Evolutionary conservation across 1,140 invertebrate species (phyloP).

Genomic region (Orchestia grillus): DNA sequence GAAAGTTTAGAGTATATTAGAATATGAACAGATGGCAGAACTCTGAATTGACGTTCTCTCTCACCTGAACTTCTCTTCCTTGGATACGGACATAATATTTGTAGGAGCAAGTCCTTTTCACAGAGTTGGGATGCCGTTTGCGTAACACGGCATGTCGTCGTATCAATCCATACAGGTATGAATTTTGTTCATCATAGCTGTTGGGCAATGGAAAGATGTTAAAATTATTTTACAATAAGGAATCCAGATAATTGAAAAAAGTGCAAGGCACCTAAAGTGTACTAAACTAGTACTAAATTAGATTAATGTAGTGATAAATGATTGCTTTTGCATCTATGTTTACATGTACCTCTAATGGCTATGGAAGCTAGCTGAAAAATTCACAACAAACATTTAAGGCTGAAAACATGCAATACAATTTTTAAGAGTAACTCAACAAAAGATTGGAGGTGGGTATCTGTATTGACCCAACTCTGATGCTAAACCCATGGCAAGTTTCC

Average conservation of each 20-base stretch:
- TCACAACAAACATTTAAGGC: background rate
- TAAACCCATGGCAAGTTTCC: too few species aligned
- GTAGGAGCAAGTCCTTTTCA: slow-evolving; percentile 75
- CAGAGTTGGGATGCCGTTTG: slow-evolving; percentile 74
- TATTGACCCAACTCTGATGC: too few species aligned
- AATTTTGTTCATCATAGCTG: slow-evolving; percentile 75
- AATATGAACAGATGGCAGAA: too few species aligned
- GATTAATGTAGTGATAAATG: too few species aligned
- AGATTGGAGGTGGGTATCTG: too few species aligned
- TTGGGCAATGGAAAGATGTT: background rate
- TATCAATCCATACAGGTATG: slow-evolving; percentile 76
- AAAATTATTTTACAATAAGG: background rate
- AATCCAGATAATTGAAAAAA: background rate
- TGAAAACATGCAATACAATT: too few species aligned
- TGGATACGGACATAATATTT: slow-evolving; percentile 75
- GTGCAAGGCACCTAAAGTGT: too few species aligned
- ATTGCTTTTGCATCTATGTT: background rate
- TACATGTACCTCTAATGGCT: background rate
- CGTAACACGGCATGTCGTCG: slow-evolving; percentile 75
- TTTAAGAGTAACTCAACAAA: too few species aligned
- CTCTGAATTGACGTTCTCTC: background rate
- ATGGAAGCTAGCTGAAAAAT: background rate
- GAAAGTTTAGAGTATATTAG: too few species aligned
- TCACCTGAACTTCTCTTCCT: slow-evolving; percentile 75
- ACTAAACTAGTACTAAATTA: too few species aligned